Base-by-base conservation (phyloP, 2,113 vertebrate species). In the Hiodon alosoides region DNA sequence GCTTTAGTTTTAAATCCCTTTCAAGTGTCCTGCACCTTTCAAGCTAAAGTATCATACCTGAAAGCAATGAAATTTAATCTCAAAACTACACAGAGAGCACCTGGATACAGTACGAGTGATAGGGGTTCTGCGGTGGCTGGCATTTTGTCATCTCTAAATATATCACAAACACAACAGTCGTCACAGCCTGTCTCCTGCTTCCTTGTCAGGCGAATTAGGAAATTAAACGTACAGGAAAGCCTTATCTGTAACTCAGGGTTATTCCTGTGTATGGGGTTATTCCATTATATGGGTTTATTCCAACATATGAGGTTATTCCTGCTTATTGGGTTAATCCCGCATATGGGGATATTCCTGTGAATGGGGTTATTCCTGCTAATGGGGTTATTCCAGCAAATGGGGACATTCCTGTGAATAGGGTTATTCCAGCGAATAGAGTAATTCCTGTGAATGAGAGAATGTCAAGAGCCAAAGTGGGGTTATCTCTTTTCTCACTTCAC, bases 1-100 rank as follows among this genome's bases (percentile, higher is more conserved):
- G 6, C 61, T 61, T 71, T 77, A 72, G 60, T 77, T 71, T 72
- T 51, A 55, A 77, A 59, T 14, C 66, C 69, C 62, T 71, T 71
- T 71, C 61, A 71, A 65, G 75, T 71, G 52, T 6, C 46, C 14
- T 0, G n/a, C n/a, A 59, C 50, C 17, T 76, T 67, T 67, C 47
- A 72, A 72, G 69, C 62, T 71, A 64, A 52, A 55, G 59, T 72
- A 64, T 72, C 69, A 58, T 31, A 67, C 9, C 31, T 16, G 54
- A 53, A 53, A 64, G 46, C 65, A 65, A 47, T 71, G 75, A 76
- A 64, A 76, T 57, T 4, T 46, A 55, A 76, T 47, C 67, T 50
- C 11, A 50, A 51, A 70, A 71, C 55, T 16, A 62, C 17, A 2
- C 7, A 69, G 64, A 71, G 11, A 47, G 50, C 13, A 67, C 65